Conservation (phyloP, 2,113 vertebrate species). For the Tragelaphus scriptus region DNA sequence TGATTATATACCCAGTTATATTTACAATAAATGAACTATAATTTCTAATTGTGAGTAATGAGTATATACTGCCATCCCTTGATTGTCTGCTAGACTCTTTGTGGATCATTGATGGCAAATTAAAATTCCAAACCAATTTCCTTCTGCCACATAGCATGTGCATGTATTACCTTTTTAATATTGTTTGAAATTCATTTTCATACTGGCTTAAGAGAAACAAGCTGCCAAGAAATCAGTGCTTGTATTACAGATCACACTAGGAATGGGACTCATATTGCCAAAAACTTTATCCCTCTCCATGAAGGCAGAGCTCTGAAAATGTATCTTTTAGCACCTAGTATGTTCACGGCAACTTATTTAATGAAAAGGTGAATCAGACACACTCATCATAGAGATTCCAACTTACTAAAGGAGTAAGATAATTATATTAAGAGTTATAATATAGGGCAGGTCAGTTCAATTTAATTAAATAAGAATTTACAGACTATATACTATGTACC, state of each 20-base stretch:
- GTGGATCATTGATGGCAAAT: neutral
- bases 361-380: neutral
- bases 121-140: neutral
- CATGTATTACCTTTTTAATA: neutral
- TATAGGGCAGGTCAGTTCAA: neutral
- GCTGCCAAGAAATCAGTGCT: neutral
- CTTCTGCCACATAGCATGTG: neutral
- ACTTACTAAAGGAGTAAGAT: slow-evolving; percentile 1
- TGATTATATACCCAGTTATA: neutral
- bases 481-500: neutral
- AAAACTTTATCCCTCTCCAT: neutral
- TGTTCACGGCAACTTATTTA: neutral
- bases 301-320: neutral
- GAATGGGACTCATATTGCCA: neutral
- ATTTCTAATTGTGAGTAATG: slow-evolving; percentile 14
- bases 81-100: neutral
- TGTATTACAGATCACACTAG: neutral
- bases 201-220: neutral
- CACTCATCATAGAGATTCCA: neutral
- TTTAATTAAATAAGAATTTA: neutral
- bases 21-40: neutral
- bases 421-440: neutral
- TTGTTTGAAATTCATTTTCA: slow-evolving; percentile 27
- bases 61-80: neutral
- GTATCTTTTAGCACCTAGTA: neutral